Percentiles rank a stretch among this genome's conserved stretches.
Evolutionary conservation across 2,797 vertebrate species (phyloP).

Genomic region (Manis javanica): DNA sequence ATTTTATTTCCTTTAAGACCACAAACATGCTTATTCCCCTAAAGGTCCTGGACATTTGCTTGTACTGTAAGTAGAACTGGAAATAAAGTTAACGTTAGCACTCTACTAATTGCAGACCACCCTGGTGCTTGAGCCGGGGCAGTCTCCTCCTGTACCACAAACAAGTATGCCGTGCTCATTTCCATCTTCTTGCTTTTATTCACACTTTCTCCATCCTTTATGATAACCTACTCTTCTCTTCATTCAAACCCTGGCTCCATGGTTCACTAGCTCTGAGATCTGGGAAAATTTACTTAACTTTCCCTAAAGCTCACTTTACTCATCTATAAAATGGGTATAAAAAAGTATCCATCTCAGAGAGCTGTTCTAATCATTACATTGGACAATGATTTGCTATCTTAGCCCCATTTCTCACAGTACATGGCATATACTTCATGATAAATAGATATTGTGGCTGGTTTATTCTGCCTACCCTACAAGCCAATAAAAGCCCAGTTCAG

Average conservation of each 20-base stretch:
- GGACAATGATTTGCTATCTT: neutral
- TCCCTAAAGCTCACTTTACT: slow-evolving; percentile 22
- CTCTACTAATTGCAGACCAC: slow-evolving; percentile 47
- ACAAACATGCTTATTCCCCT: slow-evolving; percentile 58
- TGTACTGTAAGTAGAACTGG: neutral
- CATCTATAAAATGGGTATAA: slow-evolving; percentile 15
- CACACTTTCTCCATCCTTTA: neutral
- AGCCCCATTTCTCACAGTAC: neutral
- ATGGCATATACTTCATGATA: neutral
- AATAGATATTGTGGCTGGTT: neutral
- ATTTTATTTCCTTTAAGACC: slow-evolving; percentile 46
- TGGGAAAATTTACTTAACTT: neutral
- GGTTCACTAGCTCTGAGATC: neutral
- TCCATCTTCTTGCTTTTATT: neutral
- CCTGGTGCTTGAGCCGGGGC: neutral
- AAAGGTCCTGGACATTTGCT: slow-evolving; percentile 38
- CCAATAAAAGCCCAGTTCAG: neutral
- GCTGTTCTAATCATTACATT: neutral
- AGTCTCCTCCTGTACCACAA: slow-evolving; percentile 31
- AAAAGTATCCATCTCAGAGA: neutral
- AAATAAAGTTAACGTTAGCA: slow-evolving; percentile 32
- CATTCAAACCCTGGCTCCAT: neutral
- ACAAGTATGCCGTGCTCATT: neutral
- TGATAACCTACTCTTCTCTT: neutral
- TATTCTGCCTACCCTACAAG: neutral